Percentiles rank a stretch among this genome's conserved stretches.
phyloP scores from a whole-genome alignment of 2,888 invertebrate species.

The Thelaira solivaga region DNA sequence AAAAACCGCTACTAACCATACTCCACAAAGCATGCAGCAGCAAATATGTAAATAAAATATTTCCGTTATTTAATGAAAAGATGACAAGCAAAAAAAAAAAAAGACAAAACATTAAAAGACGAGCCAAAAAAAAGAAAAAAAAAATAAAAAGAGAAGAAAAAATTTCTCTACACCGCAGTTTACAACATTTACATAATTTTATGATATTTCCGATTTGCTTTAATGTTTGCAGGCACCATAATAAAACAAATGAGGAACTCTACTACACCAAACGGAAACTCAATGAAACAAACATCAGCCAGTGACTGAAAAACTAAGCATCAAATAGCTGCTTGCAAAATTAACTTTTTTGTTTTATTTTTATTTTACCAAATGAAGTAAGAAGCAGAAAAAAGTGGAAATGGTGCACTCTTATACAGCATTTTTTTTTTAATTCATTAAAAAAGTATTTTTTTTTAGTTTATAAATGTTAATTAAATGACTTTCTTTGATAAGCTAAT shows the following conservation, averaged over 20 bases:
- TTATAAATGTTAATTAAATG: too few relatives aligned
- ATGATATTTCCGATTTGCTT: constrained; percentile 51
- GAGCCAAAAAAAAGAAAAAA: not conserved
- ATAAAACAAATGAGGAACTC: constrained; percentile 1
- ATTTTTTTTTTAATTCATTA: too few relatives aligned
- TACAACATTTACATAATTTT: constrained; percentile 44
- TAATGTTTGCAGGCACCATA: constrained; percentile 17
- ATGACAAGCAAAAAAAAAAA: not conserved
- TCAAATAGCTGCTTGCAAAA: too few relatives aligned
- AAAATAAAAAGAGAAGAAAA: not conserved
- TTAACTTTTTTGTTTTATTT: too few relatives aligned
- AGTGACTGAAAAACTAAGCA: too few relatives aligned
- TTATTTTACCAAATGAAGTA: too few relatives aligned
- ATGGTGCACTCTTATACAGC: too few relatives aligned
- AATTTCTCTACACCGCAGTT: constrained; percentile 11
- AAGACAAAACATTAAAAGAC: constrained; percentile 2
- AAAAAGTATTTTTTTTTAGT: too few relatives aligned
- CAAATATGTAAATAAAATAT: constrained; percentile 47
- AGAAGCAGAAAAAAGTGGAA: too few relatives aligned
- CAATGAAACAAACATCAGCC: too few relatives aligned
- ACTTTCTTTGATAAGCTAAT: too few relatives aligned
- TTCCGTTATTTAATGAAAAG: constrained; percentile 49
- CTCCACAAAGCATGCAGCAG: constrained; percentile 39
- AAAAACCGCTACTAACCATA: not conserved
- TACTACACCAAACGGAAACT: constrained; percentile 38